Base-by-base conservation (phyloP, 1,140 invertebrate species). In the Drosophila arizonae region DNA sequence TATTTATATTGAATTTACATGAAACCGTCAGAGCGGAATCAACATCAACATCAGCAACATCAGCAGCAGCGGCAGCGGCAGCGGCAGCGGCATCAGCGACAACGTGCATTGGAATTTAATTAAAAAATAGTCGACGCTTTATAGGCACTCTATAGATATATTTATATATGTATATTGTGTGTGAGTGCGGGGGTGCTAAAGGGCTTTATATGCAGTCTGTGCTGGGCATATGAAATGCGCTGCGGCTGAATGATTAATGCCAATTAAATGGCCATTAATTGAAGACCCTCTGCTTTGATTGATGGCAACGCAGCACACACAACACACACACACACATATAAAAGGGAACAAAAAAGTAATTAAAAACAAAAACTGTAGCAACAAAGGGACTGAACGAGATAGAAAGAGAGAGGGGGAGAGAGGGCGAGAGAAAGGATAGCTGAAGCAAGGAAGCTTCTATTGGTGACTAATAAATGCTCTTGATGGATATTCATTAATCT, bases 1-100 rank as follows among this genome's bases (percentile, higher is more conserved):
- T 75, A 75, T 75, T 75, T 75, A 75, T 75, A 64, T 75, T 71
- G 68, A 52, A 71, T 75, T 71, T 75, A 56, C 72, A 71, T 75
- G 71, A 62, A 68, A 48, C 43, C 65, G 65, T 50, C 57, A 41
- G 57, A 51, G 71, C 57, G 43, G 51, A 72, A 61, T 68, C 56
- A 8, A 52, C 70, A 54, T 61, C 56, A 72, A 33, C 62, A 28
- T 68, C 80, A 75, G 61, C 64, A 52, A 39, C 73, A 51, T 30
- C 30, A 13, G 21, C 39, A 17, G 41, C 64, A 51, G 4, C 80
- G 72, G 58, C 78, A 56, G 39, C 73, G 46, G 41, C 30, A 13
- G 21, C 39, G 13, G 33, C 64, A 52, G 13, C 80, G 72, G 68
- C 79, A 50, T 45, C 76, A 54, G 45, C 36, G n/a, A 41, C 43